phyloP scores from a whole-genome alignment of 2,797 vertebrate species.

The Orestias chungarensis region DNA sequence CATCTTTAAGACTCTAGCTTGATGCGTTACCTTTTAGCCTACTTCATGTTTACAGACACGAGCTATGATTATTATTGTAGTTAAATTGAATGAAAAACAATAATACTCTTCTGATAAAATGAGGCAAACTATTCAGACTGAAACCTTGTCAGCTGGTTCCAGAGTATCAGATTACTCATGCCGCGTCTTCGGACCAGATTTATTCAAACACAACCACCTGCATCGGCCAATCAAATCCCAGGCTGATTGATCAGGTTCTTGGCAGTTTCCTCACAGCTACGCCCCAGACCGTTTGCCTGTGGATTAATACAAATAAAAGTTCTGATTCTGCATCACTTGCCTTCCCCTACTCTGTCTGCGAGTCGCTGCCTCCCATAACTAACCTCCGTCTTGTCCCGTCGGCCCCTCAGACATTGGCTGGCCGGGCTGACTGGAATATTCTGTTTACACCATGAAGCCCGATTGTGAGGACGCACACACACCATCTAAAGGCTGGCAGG shows the following conservation, averaged over 20 bases:
- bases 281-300: slow-evolving; percentile 18
- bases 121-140: not conserved
- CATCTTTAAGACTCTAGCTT: too few species aligned
- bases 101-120: not conserved
- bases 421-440: slow-evolving; percentile 10
- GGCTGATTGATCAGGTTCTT: slow-evolving; percentile 42
- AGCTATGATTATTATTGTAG: too few species aligned
- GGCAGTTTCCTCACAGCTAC: slow-evolving; percentile 21
- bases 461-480: slow-evolving; percentile 27
- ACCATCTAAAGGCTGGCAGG: slow-evolving; percentile 7
- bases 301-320: slow-evolving; percentile 28
- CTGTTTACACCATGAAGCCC: slow-evolving; percentile 21
- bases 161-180: not conserved
- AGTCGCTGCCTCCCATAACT: slow-evolving; percentile 1
- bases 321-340: slow-evolving; percentile 19
- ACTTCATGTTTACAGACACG: too few species aligned
- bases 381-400: slow-evolving; percentile 13
- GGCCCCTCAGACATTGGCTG: slow-evolving; percentile 2
- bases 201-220: slow-evolving; percentile 28
- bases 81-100: too few species aligned
- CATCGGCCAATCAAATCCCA: slow-evolving; percentile 1
- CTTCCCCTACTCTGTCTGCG: slow-evolving; percentile 15
- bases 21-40: too few species aligned
- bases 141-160: not conserved
- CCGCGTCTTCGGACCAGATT: slow-evolving; percentile 8